phyloP scores from a whole-genome alignment of 2,797 vertebrate genomes.

The Gymnocypris eckloni region DNA sequence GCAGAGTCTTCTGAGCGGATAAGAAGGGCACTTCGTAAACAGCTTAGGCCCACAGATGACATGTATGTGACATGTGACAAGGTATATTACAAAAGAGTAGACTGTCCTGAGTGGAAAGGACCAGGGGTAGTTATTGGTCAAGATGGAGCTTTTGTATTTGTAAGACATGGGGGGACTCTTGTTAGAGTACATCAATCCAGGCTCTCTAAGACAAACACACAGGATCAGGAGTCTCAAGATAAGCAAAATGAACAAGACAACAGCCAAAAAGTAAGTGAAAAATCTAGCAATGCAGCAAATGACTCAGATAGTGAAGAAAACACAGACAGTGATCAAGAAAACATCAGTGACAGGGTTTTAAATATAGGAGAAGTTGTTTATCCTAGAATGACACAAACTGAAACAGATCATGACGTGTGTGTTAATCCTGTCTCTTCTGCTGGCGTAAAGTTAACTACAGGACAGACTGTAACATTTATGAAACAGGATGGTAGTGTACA shows the following conservation, averaged over 20 bases:
- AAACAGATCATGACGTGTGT: neutral
- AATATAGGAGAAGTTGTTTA: neutral
- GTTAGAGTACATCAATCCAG: too few relatives aligned
- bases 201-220: too few relatives aligned
- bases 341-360: neutral
- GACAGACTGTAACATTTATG: constrained; percentile 39
- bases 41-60: neutral
- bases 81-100: constrained; percentile 4
- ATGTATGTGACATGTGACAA: constrained; percentile 1
- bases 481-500: constrained; percentile 4
- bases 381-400: neutral
- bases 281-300: too few relatives aligned
- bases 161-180: neutral
- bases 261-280: too few relatives aligned
- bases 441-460: constrained; percentile 34
- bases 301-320: neutral
- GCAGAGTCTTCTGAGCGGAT: neutral
- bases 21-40: constrained; percentile 3
- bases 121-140: constrained; percentile 21
- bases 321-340: neutral
- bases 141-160: constrained; percentile 39
- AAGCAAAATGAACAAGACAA: too few relatives aligned
- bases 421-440: neutral
- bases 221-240: too few relatives aligned
- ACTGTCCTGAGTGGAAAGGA: constrained; percentile 22